phyloP scores from a whole-genome alignment of 2,113 vertebrate genomes.

The Polyodon spathula region DNA sequence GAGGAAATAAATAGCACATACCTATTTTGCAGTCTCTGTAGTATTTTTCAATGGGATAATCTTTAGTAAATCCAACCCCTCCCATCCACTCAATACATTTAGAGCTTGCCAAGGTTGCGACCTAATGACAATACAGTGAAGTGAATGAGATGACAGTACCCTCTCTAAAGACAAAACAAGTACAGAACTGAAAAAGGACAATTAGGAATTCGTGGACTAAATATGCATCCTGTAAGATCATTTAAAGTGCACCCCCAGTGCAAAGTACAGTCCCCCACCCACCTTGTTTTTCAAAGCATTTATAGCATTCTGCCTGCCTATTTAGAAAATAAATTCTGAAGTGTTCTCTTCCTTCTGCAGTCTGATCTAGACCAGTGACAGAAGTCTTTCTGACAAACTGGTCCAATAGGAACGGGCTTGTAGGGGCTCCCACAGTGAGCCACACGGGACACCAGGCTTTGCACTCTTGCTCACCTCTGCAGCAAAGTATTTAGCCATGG shows the following conservation, averaged over 20 bases:
- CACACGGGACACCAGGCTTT: too few relatives aligned
- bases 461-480: conserved; percentile 64
- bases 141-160: background rate
- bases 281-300: too few relatives aligned
- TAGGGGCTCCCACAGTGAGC: too few relatives aligned
- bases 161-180: background rate
- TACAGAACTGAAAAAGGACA: background rate
- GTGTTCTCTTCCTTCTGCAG: too few relatives aligned
- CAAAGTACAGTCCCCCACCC: too few relatives aligned
- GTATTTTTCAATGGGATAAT: conserved; percentile 90
- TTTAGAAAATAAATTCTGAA: too few relatives aligned
- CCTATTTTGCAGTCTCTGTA: conserved; percentile 95
- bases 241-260: too few relatives aligned
- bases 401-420: too few relatives aligned
- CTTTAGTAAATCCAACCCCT: conserved; percentile 86
- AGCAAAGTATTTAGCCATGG: conserved; percentile 89
- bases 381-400: too few relatives aligned
- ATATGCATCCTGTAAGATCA: too few relatives aligned
- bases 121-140: conserved; percentile 39
- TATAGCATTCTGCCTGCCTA: too few relatives aligned
- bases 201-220: background rate
- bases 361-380: too few relatives aligned
- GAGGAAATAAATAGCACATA: conserved; percentile 36
- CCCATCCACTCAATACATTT: conserved; percentile 98
- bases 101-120: conserved; percentile 80